These are phyloP conservation scores for Anhinga anhinga DNA, from an alignment of 2,113 vertebrate genomes.

Conservation along the genomic window DNA sequence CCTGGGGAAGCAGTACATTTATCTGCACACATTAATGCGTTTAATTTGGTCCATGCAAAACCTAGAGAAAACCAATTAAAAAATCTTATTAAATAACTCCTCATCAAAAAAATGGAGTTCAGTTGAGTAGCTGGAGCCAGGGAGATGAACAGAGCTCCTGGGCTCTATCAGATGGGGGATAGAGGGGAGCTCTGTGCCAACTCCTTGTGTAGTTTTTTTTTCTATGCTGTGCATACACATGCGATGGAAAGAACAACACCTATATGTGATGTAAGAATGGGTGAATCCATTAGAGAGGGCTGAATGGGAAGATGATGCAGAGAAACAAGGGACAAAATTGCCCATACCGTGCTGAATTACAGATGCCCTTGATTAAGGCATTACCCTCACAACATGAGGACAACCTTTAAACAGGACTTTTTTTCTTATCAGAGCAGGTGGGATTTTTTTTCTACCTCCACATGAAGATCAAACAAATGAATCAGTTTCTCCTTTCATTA, in stretches of 20 bases:
- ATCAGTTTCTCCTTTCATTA: neutral
- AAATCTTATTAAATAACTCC: neutral
- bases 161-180: neutral
- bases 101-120: neutral
- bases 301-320: neutral
- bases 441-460: neutral
- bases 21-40: conserved; percentile 20
- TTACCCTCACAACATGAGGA: neutral
- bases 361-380: neutral
- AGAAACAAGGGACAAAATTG: neutral
- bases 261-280: neutral
- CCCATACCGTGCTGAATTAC: neutral
- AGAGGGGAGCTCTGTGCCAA: neutral
- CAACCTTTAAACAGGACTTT: neutral
- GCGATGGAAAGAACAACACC: neutral
- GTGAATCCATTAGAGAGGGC: neutral
- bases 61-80: neutral
- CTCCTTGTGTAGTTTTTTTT: neutral
- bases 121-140: neutral
- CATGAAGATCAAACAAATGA: neutral
- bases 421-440: neutral
- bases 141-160: neutral
- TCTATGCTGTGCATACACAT: accelerated
- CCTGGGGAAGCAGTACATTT: neutral
- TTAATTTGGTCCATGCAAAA: conserved; percentile 32